Evolutionary conservation across 2,797 vertebrate genomes (phyloP).

Genomic region (Lutjanus campechanus): DNA sequence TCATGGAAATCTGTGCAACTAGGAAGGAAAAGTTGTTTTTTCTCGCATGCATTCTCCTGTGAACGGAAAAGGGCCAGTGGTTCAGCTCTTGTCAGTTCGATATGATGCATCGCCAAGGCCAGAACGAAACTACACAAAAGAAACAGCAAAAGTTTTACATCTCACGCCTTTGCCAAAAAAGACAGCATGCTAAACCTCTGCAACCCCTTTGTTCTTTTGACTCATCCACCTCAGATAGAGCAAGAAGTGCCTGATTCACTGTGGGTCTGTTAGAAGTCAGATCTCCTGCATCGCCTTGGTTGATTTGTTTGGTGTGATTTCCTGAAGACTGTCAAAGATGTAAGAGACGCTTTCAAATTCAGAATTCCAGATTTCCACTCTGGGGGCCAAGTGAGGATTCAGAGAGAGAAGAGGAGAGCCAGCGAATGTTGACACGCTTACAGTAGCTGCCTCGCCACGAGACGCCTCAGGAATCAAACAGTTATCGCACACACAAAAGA

Average conservation of each 20-base stretch:
- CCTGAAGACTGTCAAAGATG: constrained; percentile 85
- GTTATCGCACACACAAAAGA: constrained; percentile 78
- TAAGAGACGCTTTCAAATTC: constrained; percentile 81
- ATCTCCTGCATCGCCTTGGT: constrained; percentile 74
- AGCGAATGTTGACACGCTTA: constrained; percentile 82
- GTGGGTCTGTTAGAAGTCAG: constrained; percentile 77
- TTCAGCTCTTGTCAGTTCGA: constrained; percentile 81
- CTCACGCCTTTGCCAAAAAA: constrained; percentile 80
- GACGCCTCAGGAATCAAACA: constrained; percentile 84
- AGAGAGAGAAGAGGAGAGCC: constrained; percentile 78
- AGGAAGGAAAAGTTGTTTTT: constrained; percentile 64
- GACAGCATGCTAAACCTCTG: constrained; percentile 77
- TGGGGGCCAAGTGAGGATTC: constrained; percentile 79
- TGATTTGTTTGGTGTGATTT: constrained; percentile 84
- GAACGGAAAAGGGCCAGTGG: constrained; percentile 67
- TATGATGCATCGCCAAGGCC: constrained; percentile 75
- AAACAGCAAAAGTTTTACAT: constrained; percentile 74
- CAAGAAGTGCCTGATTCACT: constrained; percentile 76
- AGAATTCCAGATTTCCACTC: constrained; percentile 82
- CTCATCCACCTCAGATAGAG: constrained; percentile 78
- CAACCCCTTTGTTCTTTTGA: constrained; percentile 81
- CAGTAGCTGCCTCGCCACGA: constrained; percentile 82
- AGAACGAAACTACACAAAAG: constrained; percentile 73
- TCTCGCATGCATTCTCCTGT: constrained; percentile 61
- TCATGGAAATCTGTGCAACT: constrained; percentile 64